phyloP scores from a whole-genome alignment of 1,140 invertebrate genomes.

The Trachymyrmex septentrionalis region DNA sequence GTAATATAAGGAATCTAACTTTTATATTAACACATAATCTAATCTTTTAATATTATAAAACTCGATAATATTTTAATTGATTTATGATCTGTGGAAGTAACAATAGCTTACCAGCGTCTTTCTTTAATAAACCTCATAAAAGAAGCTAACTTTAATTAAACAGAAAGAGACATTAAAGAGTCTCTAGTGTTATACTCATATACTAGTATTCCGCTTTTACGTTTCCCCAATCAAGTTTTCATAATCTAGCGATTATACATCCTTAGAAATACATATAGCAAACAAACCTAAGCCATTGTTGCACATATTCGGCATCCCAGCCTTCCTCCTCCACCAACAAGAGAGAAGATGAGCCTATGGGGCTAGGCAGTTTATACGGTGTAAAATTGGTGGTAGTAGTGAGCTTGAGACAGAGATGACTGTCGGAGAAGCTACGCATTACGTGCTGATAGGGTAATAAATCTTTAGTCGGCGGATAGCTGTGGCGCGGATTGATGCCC shows the following conservation, averaged over 20 bases:
- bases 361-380: constrained; percentile 79
- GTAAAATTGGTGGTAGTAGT: constrained; percentile 85
- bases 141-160: not conserved
- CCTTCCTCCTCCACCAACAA: constrained; percentile 87
- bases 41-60: not conserved
- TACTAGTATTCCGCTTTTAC: not conserved
- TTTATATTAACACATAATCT: constrained; percentile 2
- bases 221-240: not conserved
- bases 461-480: constrained; percentile 90
- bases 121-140: not conserved
- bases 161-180: constrained; percentile 1
- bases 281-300: constrained; percentile 89
- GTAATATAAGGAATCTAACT: not conserved
- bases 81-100: not conserved
- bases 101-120: too few relatives aligned
- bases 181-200: not conserved
- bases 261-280: not conserved
- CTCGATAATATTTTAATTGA: not conserved
- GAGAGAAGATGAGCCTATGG: constrained; percentile 78
- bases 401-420: constrained; percentile 90
- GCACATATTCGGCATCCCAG: constrained; percentile 91
- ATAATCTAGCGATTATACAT: not conserved
- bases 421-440: constrained; percentile 91
- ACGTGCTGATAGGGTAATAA: constrained; percentile 91
- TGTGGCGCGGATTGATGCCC: constrained; percentile 89